phyloP scores from a whole-genome alignment of 2,888 invertebrate genomes.

The Crossocerus cetratus region DNA sequence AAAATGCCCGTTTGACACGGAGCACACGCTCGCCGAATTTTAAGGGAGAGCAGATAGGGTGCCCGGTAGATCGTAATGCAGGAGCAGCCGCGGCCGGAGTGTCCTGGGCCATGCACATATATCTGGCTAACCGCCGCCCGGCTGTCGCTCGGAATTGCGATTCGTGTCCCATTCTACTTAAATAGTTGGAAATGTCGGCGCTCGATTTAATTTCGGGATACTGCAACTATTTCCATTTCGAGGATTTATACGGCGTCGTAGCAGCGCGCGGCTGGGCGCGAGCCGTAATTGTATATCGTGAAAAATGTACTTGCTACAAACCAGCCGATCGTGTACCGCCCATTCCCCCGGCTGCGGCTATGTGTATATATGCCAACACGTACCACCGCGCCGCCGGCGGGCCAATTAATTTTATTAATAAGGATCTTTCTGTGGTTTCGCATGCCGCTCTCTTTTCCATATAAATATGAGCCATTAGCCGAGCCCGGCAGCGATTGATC shows the following conservation, averaged over 20 bases:
- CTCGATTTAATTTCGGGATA: constrained; percentile 60
- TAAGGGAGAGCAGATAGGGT: constrained; percentile 14
- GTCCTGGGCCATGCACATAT: constrained; percentile 44
- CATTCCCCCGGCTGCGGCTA: too few relatives aligned
- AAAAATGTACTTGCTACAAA: constrained; percentile 21
- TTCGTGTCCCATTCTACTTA: constrained; percentile 61
- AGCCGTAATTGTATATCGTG: constrained; percentile 40
- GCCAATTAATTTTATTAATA: constrained; percentile 5
- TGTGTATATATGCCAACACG: too few relatives aligned
- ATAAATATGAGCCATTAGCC: background rate
- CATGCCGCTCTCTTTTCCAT: background rate
- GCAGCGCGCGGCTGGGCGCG: background rate
- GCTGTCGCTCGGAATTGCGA: constrained; percentile 61
- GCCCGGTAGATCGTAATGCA: constrained; percentile 12
- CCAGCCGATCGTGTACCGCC: background rate
- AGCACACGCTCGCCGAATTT: constrained; percentile 10
- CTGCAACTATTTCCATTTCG: constrained; percentile 61
- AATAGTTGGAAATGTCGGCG: constrained; percentile 59
- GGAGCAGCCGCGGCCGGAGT: constrained; percentile 2
- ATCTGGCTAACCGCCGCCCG: constrained; percentile 59
- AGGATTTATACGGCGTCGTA: constrained; percentile 49
- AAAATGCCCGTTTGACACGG: background rate
- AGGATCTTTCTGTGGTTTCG: background rate
- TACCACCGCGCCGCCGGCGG: too few relatives aligned
- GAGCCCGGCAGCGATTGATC: background rate